Percentiles rank a stretch among this genome's conserved stretches.
Evolutionary conservation across 2,888 invertebrate species (phyloP).

Genomic region (Serripes groenlandicus): DNA sequence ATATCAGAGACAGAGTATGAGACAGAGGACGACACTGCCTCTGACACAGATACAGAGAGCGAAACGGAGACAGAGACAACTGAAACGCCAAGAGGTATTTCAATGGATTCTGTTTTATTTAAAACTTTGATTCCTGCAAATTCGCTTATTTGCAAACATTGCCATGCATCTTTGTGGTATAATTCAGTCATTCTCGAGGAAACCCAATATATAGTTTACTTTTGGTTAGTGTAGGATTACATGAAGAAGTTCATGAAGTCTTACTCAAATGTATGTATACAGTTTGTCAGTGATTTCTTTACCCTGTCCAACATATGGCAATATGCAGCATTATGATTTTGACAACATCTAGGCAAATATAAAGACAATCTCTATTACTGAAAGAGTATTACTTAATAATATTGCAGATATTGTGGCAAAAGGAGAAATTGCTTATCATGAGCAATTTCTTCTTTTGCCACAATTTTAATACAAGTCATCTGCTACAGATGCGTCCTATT

Average conservation of each 20-base stretch:
- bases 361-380: no score
- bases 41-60: constrained; percentile 58
- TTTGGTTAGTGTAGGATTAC: no score
- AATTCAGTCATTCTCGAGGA: no score
- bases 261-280: no score
- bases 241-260: no score
- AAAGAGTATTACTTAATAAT: no score
- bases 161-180: no score
- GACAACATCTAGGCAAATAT: no score
- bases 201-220: no score
- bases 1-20: constrained; percentile 67
- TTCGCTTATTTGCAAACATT: no score
- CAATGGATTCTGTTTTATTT: background rate
- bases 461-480: background rate
- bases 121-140: no score
- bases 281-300: background rate
- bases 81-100: constrained; percentile 69
- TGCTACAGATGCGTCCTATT: no score
- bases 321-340: background rate
- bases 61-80: constrained; percentile 66
- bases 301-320: background rate
- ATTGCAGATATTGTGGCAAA: background rate
- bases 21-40: constrained; percentile 57
- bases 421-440: background rate
- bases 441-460: background rate